Evolutionary conservation across 2,888 invertebrate genomes (phyloP), one percentile per base, ranked within the genome.

Genomic region (Polymixis flavicincta): DNA sequence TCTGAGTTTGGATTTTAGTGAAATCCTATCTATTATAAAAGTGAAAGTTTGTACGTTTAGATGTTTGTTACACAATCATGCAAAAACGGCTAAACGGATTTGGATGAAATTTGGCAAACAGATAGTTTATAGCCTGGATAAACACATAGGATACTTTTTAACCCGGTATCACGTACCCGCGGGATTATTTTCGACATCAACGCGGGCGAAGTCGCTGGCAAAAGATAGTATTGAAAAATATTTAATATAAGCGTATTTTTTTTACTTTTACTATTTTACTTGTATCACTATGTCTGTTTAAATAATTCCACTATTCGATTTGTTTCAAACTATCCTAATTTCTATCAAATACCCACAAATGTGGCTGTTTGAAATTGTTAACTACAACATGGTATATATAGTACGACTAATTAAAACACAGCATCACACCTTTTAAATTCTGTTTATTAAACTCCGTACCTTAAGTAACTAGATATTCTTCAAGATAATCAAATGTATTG

Each of bases 381-480:
- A 28, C 25, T 50, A 71, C 52, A 48, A 5, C 5, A 37, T 48
- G 14, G 45, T 17, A 54, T 3, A 45, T 37, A 22, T 32, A 61
- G 19, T 37, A 8, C 13, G 2, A 48, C 1, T n/a, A 28, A 55
- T 42, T 55, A 8, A 48, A 2, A 32, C 14, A 78, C 7, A 28
- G 48, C 28, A 32, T 57, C 48, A 54, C 19, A 7, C 17, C 25
- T 64, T 55, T 22, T 14, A 64, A 42, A 25, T 54, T 28, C 13
- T 3, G 25, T n/a, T 55, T 55, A 70, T 66, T 72, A 42, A 74
- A 57, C 45, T 74, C 13, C 50, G 7, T 42, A 17, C 5, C 25
- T n/a, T 37, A 5, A 19, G 48, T 67, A 61, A 68, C 57, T 25
- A 37, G 48, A 81, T 84, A 61, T 75, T 67, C 71, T 37, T 69